Base-by-base conservation (phyloP, 2,797 vertebrate species). In the Enteromius viviparus region DNA sequence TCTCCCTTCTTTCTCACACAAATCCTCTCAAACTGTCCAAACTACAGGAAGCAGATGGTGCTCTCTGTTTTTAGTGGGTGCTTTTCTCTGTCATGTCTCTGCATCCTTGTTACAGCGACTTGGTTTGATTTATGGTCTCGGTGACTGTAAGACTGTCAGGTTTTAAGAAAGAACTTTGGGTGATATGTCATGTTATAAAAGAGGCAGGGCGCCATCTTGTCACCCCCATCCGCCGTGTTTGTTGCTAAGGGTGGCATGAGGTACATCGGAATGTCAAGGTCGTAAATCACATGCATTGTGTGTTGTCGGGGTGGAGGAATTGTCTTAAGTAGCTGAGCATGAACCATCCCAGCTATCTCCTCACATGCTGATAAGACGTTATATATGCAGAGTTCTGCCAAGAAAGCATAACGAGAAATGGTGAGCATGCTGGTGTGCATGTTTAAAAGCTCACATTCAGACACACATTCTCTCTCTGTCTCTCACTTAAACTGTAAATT, bases 1-100 rank as follows among this genome's bases (percentile, higher is more conserved):
- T 76, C 72, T 76, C 76, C 29, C 2, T 78, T 45, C 37, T 58
- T 74, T 75, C 70, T 82, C 69, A 26, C 80, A 40, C 49, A 40
- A 47, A 68, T 74, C 47, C 71, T 51, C 71, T 60, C 68, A 77
- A 83, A 77, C 81, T 74, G 78, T 70, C 51, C 37, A 80, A 80
- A 74, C 80, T 81, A 34, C 2, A 60, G 49, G 34, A 83, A 83
- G 37, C 81, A 83, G 81, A 83, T 83, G 81, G 81, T 70, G 40
- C 75, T 83, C 72, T 66, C 70, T 53, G 60, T 68, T 76, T 83
- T 76, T 82, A 76, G 62, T 77, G 71, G 71, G 45, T 66, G 76
- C 62, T 82, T 76, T 76, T 66, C 34, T 53, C 72, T 65, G 47
- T 76, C 62, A 76, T 66, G 51, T 76, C 62, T 70, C 74, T 19